phyloP scores from a whole-genome alignment of 2,113 vertebrate genomes.

The Epinephelus lanceolatus region DNA sequence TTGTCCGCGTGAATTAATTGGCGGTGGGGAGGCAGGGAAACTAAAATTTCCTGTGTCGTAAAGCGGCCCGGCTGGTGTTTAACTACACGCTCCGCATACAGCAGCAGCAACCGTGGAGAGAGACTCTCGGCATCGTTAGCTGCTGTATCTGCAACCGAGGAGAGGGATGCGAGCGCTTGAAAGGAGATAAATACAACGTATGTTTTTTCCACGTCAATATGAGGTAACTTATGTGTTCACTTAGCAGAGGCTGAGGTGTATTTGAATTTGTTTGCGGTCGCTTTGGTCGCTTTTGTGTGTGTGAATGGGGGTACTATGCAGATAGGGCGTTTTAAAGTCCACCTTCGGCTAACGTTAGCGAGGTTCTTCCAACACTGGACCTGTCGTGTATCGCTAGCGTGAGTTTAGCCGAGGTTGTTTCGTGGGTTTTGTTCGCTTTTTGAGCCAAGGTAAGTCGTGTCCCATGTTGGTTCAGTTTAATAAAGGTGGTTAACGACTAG shows the following conservation, averaged over 20 bases:
- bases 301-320: conserved; percentile 47
- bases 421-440: background rate
- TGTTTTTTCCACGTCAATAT: background rate
- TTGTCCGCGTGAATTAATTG: conserved; percentile 27
- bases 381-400: conserved; percentile 5
- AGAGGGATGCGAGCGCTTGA: conserved; percentile 57
- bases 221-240: background rate
- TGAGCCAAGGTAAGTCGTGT: conserved; percentile 56
- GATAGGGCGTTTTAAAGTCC: conserved; percentile 71
- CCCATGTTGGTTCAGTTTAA: background rate
- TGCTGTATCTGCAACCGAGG: background rate
- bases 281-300: background rate
- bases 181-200: conserved; percentile 46
- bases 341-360: conserved; percentile 65
- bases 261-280: background rate
- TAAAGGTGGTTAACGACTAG: background rate
- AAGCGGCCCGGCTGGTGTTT: conserved; percentile 30
- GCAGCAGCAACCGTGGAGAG: conserved; percentile 10
- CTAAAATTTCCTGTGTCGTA: background rate
- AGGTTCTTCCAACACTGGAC: conserved; percentile 12
- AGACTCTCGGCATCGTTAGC: conserved; percentile 18
- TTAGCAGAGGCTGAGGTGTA: background rate
- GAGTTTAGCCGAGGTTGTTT: conserved; percentile 24
- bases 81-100: conserved; percentile 22
- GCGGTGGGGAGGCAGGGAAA: background rate